Evolutionary conservation across 1,140 invertebrate species (phyloP), one percentile per base, ranked within the genome.

Genomic region (Hyphantria cunea): DNA sequence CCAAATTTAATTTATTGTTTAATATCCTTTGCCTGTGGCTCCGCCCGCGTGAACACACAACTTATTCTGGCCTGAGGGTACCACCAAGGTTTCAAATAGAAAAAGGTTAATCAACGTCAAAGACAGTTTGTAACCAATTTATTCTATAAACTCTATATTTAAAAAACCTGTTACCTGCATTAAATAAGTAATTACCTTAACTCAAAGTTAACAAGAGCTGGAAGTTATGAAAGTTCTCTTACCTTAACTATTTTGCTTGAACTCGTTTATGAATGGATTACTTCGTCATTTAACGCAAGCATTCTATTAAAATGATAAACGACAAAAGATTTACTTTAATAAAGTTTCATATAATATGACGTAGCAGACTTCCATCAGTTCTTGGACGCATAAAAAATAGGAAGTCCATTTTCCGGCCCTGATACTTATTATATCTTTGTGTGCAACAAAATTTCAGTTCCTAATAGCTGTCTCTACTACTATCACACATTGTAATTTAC

Each of bases 371-470:
- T 56, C 14, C 37, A 44, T 41, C 17, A 56, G 15, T 51, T 25
- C 2, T 25, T 25, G 17, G 5, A 25, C 1, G 17, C 52, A 64
- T 64, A 31, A 64, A 51, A 56, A 37, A 51, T 25, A 44, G 15
- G 42, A 53, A 55, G 34, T 48, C 25, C 47, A 64, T 37, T 48
- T 32, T 42, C 54, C 39, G 37, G 17, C 5, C 25, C 15, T 44
- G 45, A 34, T 56, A 51, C 25, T 33, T 11, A 39, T 37, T 34
- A 5, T 31, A 51, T 56, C 48, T 47, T 45, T 45, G 39, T 49
- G 56, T 48, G 47, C 48, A 53, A 34, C n/a, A n/a, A n/a, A n/a
- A 34, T 50, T 51, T 56, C 48, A 39, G 49, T 42, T 12, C 15
- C 58, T 41, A n/a, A n/a, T n/a, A n/a, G n/a, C n/a, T n/a, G n/a